phyloP scores from a whole-genome alignment of 2,113 vertebrate species.

The Epinephelus fuscoguttatus region DNA sequence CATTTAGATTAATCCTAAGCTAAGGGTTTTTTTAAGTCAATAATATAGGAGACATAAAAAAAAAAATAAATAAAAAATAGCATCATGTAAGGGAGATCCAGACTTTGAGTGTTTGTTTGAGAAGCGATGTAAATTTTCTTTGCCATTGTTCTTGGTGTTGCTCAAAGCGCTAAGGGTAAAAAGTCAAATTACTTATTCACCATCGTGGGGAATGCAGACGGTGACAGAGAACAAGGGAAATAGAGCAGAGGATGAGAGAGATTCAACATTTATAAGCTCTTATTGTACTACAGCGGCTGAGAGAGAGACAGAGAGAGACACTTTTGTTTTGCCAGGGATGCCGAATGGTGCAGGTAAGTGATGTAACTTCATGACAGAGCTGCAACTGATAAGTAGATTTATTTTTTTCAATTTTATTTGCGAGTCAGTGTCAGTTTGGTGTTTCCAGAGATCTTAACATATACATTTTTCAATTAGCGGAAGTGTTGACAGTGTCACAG shows the following conservation, averaged over 20 bases:
- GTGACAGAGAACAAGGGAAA: constrained; percentile 28
- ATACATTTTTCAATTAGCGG: neutral
- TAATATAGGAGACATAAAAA: neutral
- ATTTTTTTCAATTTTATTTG: neutral
- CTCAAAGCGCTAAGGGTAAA: constrained; percentile 29
- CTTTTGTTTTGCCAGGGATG: constrained; percentile 16
- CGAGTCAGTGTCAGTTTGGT: neutral
- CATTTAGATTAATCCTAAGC: neutral
- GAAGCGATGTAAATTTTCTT: constrained; percentile 2
- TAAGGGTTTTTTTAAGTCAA: neutral
- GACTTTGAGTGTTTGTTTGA: constrained; percentile 7
- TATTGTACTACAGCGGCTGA: constrained; percentile 47
- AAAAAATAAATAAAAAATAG: too few species aligned
- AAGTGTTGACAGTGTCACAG: neutral
- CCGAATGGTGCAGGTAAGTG: constrained; percentile 14
- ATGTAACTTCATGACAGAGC: neutral
- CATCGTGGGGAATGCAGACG: constrained; percentile 21
- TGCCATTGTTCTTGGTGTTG: neutral
- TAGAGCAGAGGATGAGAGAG: constrained; percentile 17
- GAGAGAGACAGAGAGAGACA: constrained; percentile 11
- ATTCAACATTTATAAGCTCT: constrained; percentile 54
- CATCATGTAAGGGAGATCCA: too few species aligned
- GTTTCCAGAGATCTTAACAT: neutral
- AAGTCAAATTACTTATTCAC: constrained; percentile 51
- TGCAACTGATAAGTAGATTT: neutral